Percentiles rank a stretch among this genome's conserved stretches.
phyloP scores from a whole-genome alignment of 2,888 invertebrate species.

The Catocala sponsa region DNA sequence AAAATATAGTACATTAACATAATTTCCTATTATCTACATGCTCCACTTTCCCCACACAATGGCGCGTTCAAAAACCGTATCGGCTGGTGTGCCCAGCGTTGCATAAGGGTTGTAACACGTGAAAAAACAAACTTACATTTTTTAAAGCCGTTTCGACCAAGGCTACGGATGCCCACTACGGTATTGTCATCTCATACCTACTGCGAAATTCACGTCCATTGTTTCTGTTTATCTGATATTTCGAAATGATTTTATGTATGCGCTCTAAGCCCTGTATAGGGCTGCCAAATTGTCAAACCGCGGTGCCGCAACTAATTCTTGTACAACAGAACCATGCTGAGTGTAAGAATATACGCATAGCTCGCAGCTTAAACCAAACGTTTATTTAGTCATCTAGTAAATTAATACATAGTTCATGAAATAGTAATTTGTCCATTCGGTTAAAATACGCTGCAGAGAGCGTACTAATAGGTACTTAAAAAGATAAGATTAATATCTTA shows the following conservation, averaged over 20 bases:
- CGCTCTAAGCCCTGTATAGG: constrained; percentile 12
- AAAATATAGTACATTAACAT: constrained; percentile 46
- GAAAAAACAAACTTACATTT: constrained; percentile 8
- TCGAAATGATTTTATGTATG: constrained; percentile 20
- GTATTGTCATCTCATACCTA: constrained; percentile 51
- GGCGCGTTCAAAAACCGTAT: constrained; percentile 55
- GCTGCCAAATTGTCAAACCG: neutral
- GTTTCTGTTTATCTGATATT: constrained; percentile 42
- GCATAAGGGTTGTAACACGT: constrained; percentile 48
- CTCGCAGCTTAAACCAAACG: too few relatives aligned
- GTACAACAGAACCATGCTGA: too few relatives aligned
- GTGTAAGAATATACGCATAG: too few relatives aligned
- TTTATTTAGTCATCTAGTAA: too few relatives aligned
- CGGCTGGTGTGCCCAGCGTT: constrained; percentile 36
- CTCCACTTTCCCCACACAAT: constrained; percentile 67
- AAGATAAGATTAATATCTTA: too few relatives aligned
- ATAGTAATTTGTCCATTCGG: too few relatives aligned
- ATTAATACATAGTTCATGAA: too few relatives aligned
- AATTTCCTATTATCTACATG: constrained; percentile 57
- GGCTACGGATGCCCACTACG: constrained; percentile 26
- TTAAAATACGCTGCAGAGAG: too few relatives aligned
- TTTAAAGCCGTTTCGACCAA: constrained; percentile 22
- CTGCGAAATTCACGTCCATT: constrained; percentile 36
- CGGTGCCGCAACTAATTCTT: too few relatives aligned
- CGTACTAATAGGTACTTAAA: too few relatives aligned